Conservation (phyloP, 2,888 invertebrate species). For the Polylopha cassiicola region DNA sequence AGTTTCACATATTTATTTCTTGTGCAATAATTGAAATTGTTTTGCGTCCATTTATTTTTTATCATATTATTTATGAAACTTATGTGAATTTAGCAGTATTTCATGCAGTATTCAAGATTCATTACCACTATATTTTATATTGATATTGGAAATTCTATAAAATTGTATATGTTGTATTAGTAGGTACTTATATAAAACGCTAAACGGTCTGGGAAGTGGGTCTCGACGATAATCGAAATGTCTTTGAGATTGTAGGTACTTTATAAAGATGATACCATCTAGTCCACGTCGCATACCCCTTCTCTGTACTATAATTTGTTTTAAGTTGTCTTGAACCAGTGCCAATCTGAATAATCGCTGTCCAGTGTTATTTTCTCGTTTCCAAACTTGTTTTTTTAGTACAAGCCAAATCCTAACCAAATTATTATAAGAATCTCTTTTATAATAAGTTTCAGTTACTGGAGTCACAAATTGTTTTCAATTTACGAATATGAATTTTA, state of each 20-base stretch:
- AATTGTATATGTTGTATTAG: slow-evolving; percentile 17
- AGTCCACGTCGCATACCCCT: too few relatives aligned
- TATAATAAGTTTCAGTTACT: slow-evolving; percentile 23
- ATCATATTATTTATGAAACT: slow-evolving; percentile 37
- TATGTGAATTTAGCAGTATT: slow-evolving; percentile 67
- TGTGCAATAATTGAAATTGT: slow-evolving; percentile 72
- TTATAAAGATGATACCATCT: too few relatives aligned
- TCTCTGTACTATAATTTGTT: slow-evolving; percentile 32
- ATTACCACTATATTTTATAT: slow-evolving; percentile 25
- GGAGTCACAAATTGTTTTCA: slow-evolving; percentile 58
- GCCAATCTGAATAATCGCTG: slow-evolving; percentile 39
- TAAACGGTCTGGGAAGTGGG: too few relatives aligned
- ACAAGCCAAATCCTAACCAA: slow-evolving; percentile 59
- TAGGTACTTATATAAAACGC: too few relatives aligned
- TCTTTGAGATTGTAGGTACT: too few relatives aligned
- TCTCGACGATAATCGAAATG: too few relatives aligned
- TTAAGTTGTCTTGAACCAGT: slow-evolving; percentile 48
- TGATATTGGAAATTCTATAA: slow-evolving; percentile 22
- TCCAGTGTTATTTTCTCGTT: slow-evolving; percentile 35
- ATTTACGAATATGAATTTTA: slow-evolving; percentile 34
- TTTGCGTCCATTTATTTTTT: slow-evolving; percentile 68
- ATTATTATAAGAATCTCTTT: slow-evolving; percentile 53
- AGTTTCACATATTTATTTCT: slow-evolving; percentile 38
- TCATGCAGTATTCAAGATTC: slow-evolving; percentile 57
- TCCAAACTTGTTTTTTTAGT: slow-evolving; percentile 38